Conservation (phyloP, 2,797 vertebrate species). For the Anableps anableps region DNA sequence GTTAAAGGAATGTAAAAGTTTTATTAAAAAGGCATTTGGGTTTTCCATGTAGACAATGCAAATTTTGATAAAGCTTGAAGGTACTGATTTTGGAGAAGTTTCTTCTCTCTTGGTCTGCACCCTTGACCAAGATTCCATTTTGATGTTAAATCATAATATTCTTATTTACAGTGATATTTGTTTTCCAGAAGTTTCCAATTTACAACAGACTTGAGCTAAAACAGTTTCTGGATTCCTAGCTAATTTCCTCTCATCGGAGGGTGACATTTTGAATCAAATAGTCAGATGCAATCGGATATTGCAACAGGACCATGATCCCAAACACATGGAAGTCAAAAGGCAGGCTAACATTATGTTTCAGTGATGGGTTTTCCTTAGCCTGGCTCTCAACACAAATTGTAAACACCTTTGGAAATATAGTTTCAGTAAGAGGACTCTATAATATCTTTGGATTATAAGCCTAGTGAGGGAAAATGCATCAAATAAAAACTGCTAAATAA, state of each 20-base stretch:
- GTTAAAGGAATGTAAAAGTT: neutral
- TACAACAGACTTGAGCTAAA: neutral
- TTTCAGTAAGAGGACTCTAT: neutral
- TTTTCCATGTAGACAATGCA: neutral
- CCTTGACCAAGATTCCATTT: too few species aligned
- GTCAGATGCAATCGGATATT: neutral
- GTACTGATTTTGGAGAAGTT: neutral
- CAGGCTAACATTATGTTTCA: neutral
- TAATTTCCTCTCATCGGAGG: neutral
- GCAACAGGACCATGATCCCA: neutral
- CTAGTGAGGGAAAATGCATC: neutral
- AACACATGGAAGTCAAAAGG: neutral
- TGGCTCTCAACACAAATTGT: neutral
- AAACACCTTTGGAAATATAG: neutral
- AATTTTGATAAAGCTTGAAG: neutral
- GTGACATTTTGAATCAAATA: neutral
- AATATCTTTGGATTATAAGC: neutral
- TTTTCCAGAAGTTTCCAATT: neutral
- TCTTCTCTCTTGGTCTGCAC: too few species aligned
- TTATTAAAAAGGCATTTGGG: neutral
- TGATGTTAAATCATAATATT: too few species aligned
- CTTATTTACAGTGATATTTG: neutral
- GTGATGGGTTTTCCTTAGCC: neutral
- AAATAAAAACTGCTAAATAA: neutral
- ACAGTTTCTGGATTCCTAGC: neutral